These are phyloP conservation scores for Drosophila eugracilis DNA, from an alignment of 1,140 invertebrate species.

Conservation along the genomic window DNA sequence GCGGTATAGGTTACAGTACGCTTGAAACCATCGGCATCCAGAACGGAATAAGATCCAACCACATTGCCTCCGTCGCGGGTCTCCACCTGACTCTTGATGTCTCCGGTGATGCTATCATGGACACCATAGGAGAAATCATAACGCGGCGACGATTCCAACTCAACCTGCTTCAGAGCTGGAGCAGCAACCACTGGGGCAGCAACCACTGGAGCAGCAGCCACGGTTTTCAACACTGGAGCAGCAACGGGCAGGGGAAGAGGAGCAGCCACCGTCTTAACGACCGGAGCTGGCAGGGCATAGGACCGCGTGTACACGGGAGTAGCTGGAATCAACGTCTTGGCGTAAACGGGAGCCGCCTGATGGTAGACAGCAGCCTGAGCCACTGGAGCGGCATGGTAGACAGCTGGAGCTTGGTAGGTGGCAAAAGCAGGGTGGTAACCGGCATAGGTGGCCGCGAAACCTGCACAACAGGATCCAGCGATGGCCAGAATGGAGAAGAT, in stretches of 20 bases:
- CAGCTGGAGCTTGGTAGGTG: conserved; percentile 58
- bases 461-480: conserved; percentile 56
- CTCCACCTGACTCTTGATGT: conserved; percentile 87
- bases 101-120: conserved; percentile 86
- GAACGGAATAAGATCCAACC: conserved; percentile 86
- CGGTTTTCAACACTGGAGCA: conserved; percentile 24
- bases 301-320: conserved; percentile 63
- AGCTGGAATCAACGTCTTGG: conserved; percentile 48
- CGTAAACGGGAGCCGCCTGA: conserved; percentile 48
- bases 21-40: conserved; percentile 87
- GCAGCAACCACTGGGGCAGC: conserved; percentile 29
- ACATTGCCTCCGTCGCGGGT: conserved; percentile 86
- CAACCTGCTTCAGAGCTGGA: conserved; percentile 64
- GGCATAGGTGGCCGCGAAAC: conserved; percentile 73
- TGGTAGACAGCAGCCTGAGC: conserved; percentile 54
- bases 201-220: conserved; percentile 31
- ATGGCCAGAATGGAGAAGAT: conserved; percentile 60
- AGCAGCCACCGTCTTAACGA: conserved; percentile 50
- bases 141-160: conserved; percentile 71
- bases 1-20: conserved; percentile 86
- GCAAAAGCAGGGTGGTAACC: conserved; percentile 64
- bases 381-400: conserved; percentile 65
- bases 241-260: conserved; percentile 23
- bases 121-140: conserved; percentile 86
- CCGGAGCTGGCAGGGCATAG: conserved; percentile 48